Evolutionary conservation across 2,797 vertebrate species (phyloP).

Genomic region (Botia kubotai): DNA sequence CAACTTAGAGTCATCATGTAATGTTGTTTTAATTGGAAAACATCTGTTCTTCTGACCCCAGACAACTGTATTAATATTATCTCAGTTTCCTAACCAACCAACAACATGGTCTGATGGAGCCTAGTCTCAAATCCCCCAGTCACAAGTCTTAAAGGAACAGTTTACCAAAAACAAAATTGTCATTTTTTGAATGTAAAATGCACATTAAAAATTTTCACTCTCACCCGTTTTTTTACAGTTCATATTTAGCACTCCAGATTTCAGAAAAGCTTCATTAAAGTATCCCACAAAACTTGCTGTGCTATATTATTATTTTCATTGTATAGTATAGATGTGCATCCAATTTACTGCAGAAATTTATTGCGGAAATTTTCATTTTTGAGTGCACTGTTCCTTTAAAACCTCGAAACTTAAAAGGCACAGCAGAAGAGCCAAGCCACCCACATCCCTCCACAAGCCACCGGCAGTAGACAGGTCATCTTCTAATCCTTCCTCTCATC

Average conservation of each 20-base stretch:
- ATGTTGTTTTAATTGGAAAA: slow-evolving; percentile 24
- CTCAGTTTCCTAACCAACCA: neutral
- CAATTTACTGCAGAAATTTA: no score
- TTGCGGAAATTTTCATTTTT: neutral
- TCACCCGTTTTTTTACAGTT: neutral
- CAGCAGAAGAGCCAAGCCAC: slow-evolving; percentile 31
- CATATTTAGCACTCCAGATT: neutral
- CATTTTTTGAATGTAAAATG: neutral
- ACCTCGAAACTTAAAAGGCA: slow-evolving; percentile 29
- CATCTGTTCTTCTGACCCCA: slow-evolving; percentile 22
- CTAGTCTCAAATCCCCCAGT: neutral
- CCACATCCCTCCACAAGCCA: slow-evolving; percentile 36
- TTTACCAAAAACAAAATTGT: neutral
- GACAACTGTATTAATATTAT: slow-evolving; percentile 33
- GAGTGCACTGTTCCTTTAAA: neutral
- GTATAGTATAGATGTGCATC: neutral
- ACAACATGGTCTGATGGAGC: slow-evolving; percentile 18
- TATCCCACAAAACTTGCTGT: no score
- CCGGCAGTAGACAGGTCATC: slow-evolving; percentile 42
- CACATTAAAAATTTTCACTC: neutral
- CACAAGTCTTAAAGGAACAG: neutral
- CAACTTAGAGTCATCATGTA: slow-evolving; percentile 21
- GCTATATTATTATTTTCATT: neutral
- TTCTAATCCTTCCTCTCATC: slow-evolving; percentile 44
- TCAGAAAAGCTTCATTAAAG: neutral